Evolutionary conservation across 2,797 vertebrate species (phyloP).

Genomic region (Cynopterus sphinx): DNA sequence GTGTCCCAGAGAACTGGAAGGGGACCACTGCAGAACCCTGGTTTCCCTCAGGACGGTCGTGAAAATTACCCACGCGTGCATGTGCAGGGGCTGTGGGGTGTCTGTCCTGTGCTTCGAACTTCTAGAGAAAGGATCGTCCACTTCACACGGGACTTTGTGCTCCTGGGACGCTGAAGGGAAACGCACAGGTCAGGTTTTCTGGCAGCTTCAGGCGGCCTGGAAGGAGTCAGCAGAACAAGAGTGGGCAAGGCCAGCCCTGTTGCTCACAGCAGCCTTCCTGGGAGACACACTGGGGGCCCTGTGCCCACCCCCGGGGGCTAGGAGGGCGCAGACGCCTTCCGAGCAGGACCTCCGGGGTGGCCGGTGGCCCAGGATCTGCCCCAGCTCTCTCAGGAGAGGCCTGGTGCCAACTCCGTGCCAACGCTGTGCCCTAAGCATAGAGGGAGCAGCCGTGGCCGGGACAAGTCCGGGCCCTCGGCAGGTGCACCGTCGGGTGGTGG

Average conservation of each 20-base stretch:
- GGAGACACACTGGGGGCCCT: not conserved
- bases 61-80: too few relatives aligned
- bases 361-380: too few relatives aligned
- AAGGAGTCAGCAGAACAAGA: not conserved
- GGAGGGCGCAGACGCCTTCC: not conserved
- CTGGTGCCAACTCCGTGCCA: not conserved
- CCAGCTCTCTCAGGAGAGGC: not conserved
- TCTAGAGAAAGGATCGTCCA: not conserved
- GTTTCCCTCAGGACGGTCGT: accelerated
- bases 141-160: accelerated
- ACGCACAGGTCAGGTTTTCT: not conserved
- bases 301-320: not conserved
- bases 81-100: accelerated
- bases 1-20: not conserved
- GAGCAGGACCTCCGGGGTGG: not conserved
- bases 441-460: not conserved
- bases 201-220: not conserved
- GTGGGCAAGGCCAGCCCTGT: accelerated
- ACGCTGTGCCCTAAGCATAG: not conserved
- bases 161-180: not conserved
- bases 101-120: not conserved
- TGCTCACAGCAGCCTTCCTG: not conserved
- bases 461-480: not conserved
- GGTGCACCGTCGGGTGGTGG: not conserved
- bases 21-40: accelerated